Base-by-base conservation (phyloP, 2,797 vertebrate species). In the Callimico goeldii region DNA sequence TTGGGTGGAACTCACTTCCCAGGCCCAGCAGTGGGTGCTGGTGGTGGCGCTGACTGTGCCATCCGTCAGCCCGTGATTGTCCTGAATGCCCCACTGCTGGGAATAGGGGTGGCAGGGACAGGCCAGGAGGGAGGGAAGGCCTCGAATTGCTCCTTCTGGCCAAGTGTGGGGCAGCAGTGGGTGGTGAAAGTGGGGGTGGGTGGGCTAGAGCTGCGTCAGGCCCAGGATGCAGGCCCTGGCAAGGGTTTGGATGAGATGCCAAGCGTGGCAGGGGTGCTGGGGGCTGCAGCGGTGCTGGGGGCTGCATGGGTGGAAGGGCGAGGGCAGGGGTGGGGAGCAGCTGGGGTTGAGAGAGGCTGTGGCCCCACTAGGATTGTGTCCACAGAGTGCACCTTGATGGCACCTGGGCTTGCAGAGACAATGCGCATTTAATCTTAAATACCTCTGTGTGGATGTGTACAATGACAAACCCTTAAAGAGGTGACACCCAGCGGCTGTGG, bases 101-200 rank as follows among this genome's bases (percentile, higher is more conserved):
- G 33, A 33, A 41, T 13, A 43, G 36, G 67, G 20, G 24, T 48
- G 14, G 36, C 7, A 61, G 26, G 72, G 28, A 15, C 36, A 17
- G 2, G 3, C 19, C 28, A 70, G 80, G n/a, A 58, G 15, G n/a
- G 26, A 24, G 43, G 10, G 30, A 33, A 64, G 39, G 10, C 46
- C 50, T 13, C 19, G 2, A 7, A 13, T 19, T 33, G 1, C n/a
- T 24, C 17, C 30, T 33, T 64, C 30, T 33, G n/a, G 58, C 4
- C 1, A 0, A 30, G 24, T 5, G 46, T 19, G 33, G 58, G 22
- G 0, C 0, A 10, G 5, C 33, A 19, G 4, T 4, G 2, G 57
- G 24, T n/a, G 7, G 4, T 9, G 12, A 22, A 14, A 36, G 20
- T 8, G 0, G 9, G 76, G 24, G 39, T 41, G 14, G 61, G 30